A percentile compares a stretch with the other conserved stretches of the same genome.
Conservation (phyloP, 2,888 invertebrate species). For the Brachynemurus nebulosus region DNA sequence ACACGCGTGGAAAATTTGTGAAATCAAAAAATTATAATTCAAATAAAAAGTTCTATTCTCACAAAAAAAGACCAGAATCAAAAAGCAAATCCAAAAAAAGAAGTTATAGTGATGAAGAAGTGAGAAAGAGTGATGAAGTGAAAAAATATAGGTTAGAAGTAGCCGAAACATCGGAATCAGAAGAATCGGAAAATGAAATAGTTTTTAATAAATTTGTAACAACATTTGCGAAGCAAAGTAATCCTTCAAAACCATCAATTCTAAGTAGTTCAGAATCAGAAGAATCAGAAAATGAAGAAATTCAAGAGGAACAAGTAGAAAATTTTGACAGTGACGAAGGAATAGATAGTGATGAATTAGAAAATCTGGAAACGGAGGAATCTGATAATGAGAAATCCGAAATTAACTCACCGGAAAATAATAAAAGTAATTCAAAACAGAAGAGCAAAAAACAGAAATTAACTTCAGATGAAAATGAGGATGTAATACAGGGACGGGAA, state of each 20-base stretch:
- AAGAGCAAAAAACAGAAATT: too few species aligned
- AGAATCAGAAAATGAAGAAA: not conserved
- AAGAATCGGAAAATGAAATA: not conserved
- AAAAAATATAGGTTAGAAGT: not conserved
- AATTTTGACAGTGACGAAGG: not conserved
- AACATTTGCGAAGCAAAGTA: not conserved
- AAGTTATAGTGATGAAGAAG: not conserved
- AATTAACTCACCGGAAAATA: too few species aligned
- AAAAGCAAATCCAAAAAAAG: not conserved
- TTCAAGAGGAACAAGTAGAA: not conserved
- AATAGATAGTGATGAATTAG: not conserved
- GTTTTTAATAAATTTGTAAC: constrained; percentile 1
- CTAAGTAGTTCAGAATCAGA: not conserved
- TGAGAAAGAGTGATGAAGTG: not conserved
- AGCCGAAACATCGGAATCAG: not conserved
- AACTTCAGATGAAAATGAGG: not conserved
- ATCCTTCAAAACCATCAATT: not conserved
- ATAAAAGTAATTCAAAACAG: too few species aligned
- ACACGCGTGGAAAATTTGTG: too few species aligned
- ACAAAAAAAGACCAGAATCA: not conserved
- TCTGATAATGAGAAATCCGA: too few species aligned
- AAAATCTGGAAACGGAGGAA: too few species aligned
- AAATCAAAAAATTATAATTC: not conserved
- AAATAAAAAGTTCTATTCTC: not conserved
- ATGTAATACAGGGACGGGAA: not conserved